These are phyloP conservation scores for Cirrhinus molitorella DNA, from an alignment of 2,797 vertebrate species.

Conservation along the genomic window DNA sequence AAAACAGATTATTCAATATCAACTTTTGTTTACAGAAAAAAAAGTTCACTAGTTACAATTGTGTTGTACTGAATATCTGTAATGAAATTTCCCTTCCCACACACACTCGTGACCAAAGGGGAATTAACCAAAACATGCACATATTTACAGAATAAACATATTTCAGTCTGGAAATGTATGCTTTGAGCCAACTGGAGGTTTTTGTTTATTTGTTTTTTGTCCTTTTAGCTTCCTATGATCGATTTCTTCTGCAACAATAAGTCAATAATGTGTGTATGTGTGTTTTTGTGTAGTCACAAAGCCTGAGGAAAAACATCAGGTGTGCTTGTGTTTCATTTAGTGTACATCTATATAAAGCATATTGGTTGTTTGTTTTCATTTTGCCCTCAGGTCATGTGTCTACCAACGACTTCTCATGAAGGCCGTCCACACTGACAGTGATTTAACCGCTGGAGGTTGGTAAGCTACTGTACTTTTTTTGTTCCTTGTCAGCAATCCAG, in stretches of 20 bases:
- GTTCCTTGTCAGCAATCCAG: background rate
- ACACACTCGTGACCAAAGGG: background rate
- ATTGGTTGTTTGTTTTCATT: constrained; percentile 20
- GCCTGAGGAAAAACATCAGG: constrained; percentile 7
- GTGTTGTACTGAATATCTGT: too few relatives aligned
- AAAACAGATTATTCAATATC: background rate
- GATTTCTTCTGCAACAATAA: constrained; percentile 3
- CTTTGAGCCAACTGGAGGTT: background rate
- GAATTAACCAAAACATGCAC: background rate
- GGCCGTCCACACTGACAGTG: background rate
- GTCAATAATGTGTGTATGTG: constrained; percentile 30
- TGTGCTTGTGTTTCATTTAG: constrained; percentile 21
- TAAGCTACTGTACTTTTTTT: constrained; percentile 3
- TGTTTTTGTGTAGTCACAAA: constrained; percentile 24
- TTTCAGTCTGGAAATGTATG: background rate
- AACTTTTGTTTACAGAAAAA: background rate
- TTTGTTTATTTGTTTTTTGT: constrained; percentile 13
- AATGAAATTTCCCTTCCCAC: background rate
- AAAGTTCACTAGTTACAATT: background rate
- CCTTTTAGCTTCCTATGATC: background rate
- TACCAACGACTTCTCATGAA: background rate
- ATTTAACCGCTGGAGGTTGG: background rate
- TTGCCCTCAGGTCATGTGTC: constrained; percentile 14
- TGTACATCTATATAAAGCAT: background rate
- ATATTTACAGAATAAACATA: background rate